These are phyloP conservation scores for Muscicapa comitata DNA, from an alignment of 2,797 vertebrate species.

Conservation along the genomic window DNA sequence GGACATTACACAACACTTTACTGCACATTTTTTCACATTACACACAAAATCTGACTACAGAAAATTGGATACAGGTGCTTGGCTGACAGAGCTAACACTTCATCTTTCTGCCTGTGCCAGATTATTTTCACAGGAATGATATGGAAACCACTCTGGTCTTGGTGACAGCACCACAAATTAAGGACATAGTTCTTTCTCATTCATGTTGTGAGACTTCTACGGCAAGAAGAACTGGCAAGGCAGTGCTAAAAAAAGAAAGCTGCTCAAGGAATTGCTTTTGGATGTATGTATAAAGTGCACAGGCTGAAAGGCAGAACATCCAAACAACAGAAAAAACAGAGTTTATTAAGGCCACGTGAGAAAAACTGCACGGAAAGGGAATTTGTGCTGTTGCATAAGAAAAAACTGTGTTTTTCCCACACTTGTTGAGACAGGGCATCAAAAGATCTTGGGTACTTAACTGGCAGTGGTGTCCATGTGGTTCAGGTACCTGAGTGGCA, in stretches of 20 bases:
- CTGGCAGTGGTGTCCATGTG: rapidly evolving
- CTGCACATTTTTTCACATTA: not conserved
- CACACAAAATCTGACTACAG: not conserved
- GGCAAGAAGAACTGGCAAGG: not conserved
- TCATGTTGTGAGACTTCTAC: not conserved
- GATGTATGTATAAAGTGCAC: conserved; percentile 1
- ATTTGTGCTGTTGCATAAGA: not conserved
- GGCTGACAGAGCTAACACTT: not conserved
- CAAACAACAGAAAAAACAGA: not conserved
- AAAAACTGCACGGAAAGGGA: not conserved
- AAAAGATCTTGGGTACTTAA: not conserved
- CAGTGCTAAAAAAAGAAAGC: not conserved
- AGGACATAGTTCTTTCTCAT: not conserved
- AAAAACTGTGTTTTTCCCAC: not conserved
- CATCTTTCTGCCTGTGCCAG: not conserved
- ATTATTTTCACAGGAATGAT: not conserved
- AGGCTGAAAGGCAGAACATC: not conserved
- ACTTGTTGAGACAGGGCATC: not conserved
- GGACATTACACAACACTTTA: not conserved
- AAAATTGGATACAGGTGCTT: not conserved
- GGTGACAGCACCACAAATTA: not conserved
- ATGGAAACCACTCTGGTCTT: not conserved
- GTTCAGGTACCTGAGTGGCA: not conserved
- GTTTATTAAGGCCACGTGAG: not conserved
- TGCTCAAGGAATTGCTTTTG: not conserved